Percentiles rank a stretch among this genome's conserved stretches.
These are phyloP conservation scores for Pemphigus obesinymphae DNA, from an alignment of 1,140 invertebrate species.

Conservation along the genomic window DNA sequence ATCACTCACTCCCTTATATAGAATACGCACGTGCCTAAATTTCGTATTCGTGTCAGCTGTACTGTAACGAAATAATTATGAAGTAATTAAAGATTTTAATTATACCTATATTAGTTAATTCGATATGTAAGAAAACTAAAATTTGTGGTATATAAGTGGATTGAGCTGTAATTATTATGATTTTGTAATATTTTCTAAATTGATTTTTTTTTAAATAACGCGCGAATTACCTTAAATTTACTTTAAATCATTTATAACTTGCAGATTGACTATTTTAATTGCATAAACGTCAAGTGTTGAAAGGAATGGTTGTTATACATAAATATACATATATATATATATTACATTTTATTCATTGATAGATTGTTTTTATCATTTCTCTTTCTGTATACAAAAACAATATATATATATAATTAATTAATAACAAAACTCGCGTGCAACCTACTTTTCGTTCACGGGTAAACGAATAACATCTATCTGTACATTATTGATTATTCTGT, in stretches of 20 bases:
- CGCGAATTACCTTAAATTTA: not conserved
- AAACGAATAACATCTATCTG: not conserved
- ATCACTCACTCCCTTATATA: too few species aligned
- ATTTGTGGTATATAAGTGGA: not conserved
- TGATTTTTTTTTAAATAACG: too few species aligned
- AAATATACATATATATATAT: too few species aligned
- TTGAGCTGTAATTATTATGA: not conserved
- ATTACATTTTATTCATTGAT: too few species aligned
- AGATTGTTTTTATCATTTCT: not conserved
- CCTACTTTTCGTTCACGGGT: not conserved
- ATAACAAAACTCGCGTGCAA: not conserved
- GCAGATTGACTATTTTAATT: not conserved
- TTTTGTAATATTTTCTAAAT: not conserved
- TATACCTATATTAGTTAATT: too few species aligned
- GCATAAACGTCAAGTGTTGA: not conserved
- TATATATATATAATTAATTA: not conserved
- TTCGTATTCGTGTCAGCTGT: too few species aligned
- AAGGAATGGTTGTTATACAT: not conserved
- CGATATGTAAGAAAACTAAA: not conserved
- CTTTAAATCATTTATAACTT: constrained; percentile 1
- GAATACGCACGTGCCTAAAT: too few species aligned
- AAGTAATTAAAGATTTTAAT: too few species aligned
- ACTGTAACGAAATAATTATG: too few species aligned
- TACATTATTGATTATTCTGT: not conserved
- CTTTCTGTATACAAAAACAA: not conserved